Conservation (phyloP, 2,797 vertebrate species). For the Uromys caudimaculatus region DNA sequence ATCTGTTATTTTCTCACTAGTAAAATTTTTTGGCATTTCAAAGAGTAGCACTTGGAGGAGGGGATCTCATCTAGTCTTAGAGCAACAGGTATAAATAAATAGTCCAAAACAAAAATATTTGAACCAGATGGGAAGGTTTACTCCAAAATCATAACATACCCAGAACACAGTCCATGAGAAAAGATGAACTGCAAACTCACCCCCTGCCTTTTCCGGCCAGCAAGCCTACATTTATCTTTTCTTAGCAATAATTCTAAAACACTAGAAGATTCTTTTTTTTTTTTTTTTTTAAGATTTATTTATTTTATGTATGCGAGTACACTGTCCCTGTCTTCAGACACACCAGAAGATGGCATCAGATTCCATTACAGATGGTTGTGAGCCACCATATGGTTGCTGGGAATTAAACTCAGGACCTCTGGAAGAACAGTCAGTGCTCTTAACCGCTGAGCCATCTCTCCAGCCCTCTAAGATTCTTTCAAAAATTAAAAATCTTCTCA, state of each 20-base stretch:
- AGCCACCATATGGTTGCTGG: no score
- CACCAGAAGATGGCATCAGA: no score
- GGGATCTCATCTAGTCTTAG: constrained; percentile 32
- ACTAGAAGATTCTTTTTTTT: not conserved
- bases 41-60: not conserved
- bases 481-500: constrained; percentile 48
- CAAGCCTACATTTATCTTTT: not conserved
- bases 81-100: constrained; percentile 5
- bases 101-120: constrained; percentile 37
- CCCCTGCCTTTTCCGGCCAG: not conserved
- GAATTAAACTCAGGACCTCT: no score
- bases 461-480: no score
- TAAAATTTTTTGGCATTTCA: not conserved
- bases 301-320: no score
- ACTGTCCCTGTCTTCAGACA: no score
- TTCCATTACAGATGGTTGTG: no score
- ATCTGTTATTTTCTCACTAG: constrained; percentile 29
- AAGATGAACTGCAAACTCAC: not conserved
- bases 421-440: no score
- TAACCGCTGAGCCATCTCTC: no score
- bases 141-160: constrained; percentile 28
- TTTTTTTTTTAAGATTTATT: no score
- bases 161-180: not conserved
- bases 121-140: constrained; percentile 42
- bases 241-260: not conserved